Evolutionary conservation across 2,797 vertebrate species (phyloP).

Genomic region (Gambusia yucatana): DNA sequence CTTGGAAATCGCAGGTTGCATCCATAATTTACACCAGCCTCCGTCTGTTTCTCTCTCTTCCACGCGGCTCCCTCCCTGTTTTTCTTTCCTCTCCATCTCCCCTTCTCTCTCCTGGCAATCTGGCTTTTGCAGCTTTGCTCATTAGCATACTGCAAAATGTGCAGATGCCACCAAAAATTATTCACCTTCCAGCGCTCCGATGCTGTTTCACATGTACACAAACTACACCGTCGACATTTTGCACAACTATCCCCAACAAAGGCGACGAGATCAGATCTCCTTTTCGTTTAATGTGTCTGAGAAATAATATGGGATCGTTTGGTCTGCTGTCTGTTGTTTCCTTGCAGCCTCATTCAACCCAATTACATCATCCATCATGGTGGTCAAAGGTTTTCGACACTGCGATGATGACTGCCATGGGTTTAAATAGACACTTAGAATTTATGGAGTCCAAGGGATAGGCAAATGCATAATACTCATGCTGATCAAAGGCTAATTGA

Average conservation of each 20-base stretch:
- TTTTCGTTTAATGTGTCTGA: conserved; percentile 23
- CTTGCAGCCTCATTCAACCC: conserved; percentile 50
- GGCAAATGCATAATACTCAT: conserved; percentile 48
- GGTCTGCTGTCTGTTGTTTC: conserved; percentile 37
- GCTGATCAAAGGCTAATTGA: conserved; percentile 55
- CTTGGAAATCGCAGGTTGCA: conserved; percentile 84
- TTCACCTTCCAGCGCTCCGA: conserved; percentile 80
- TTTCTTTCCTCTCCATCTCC: conserved; percentile 52
- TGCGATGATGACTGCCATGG: conserved; percentile 44
- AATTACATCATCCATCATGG: conserved; percentile 63
- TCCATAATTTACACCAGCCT: conserved; percentile 83
- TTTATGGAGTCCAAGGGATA: conserved; percentile 55
- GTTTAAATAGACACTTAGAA: conserved; percentile 65
- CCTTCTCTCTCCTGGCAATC: conserved; percentile 78
- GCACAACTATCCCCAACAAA: conserved; percentile 56
- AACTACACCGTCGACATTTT: conserved; percentile 75
- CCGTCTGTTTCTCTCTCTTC: conserved; percentile 77
- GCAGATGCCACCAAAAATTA: conserved; percentile 82
- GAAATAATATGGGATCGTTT: conserved; percentile 32
- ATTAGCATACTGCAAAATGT: conserved; percentile 85
- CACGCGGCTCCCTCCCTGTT: conserved; percentile 60
- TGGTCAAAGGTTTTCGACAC: conserved; percentile 56
- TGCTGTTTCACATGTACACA: conserved; percentile 68
- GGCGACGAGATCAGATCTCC: conserved; percentile 29
- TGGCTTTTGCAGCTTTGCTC: conserved; percentile 78